phyloP scores from a whole-genome alignment of 2,888 invertebrate genomes.

The Esperia sulphurella region DNA sequence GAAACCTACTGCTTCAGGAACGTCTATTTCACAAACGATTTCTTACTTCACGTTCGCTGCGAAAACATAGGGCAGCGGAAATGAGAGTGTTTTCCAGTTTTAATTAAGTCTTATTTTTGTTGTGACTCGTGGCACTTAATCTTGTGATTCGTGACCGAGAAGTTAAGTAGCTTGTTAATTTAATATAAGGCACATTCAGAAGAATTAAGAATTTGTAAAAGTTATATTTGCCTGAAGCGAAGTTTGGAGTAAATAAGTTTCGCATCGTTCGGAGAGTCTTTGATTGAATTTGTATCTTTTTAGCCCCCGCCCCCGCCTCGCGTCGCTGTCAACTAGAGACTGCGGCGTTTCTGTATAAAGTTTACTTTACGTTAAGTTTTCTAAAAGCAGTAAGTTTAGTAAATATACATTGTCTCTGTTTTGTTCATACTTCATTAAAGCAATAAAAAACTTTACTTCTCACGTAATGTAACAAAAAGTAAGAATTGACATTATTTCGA shows the following conservation, averaged over 20 bases:
- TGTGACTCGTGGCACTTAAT: constrained; percentile 35
- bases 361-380: too few species aligned
- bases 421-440: neutral
- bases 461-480: neutral
- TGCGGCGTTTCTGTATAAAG: too few species aligned
- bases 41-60: constrained; percentile 21
- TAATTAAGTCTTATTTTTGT: constrained; percentile 56
- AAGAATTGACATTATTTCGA: too few species aligned
- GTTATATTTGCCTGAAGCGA: neutral
- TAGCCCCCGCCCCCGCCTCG: neutral
- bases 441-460: too few species aligned
- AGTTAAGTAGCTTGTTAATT: constrained; percentile 32
- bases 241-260: constrained; percentile 2
- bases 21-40: constrained; percentile 29
- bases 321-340: neutral
- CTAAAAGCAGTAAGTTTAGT: too few species aligned
- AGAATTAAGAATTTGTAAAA: constrained; percentile 1
- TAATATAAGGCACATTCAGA: neutral
- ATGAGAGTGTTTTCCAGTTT: constrained; percentile 40
- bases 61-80: constrained; percentile 17
- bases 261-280: constrained; percentile 3
- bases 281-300: constrained; percentile 3
- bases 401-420: neutral
- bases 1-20: constrained; percentile 41
- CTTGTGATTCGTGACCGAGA: constrained; percentile 46